Evolutionary conservation across 1,140 invertebrate species (phyloP), one percentile per base, ranked within the genome.

Genomic region (Eubasilissa regina): DNA sequence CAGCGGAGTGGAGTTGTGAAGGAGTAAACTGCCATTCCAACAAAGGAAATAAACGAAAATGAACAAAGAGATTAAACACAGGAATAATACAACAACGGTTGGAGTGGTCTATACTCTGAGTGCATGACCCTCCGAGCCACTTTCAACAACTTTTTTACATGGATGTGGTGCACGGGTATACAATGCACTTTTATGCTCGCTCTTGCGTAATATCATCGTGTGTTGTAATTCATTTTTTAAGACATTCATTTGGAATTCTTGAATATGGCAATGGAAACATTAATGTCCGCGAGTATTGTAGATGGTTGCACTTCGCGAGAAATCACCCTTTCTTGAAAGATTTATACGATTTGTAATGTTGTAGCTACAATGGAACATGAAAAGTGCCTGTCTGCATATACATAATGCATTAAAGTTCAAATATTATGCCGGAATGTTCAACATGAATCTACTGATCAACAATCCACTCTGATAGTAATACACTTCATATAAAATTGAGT

Each of bases 11-110:
- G 19, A 44, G 64, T 12, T 68, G 6, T 47, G 35, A 35, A 35
- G 25, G 6, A 35, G 25, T 47, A 68, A 45, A n/a, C n/a, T 68
- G 35, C 44, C 25, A 10, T 15, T 15, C 64, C n/a, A 68, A 68
- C 64, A 47, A 68, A 68, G 44, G 43, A 12, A 47, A 17, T 4
- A 44, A 35, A 35, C 25, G 6, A 35, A 35, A 35, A 15, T n/a
- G 64, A 68, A 68, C 64, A 68, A 68, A n/a, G 43, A 68, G 64
- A 47, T 44, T 45, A 43, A 45, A 68, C 43, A 68, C 43, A 68
- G 45, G 25, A 68, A 68, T 19, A 10, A 9, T 47, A 68, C 64
- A 68, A 68, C 45, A 43, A 44, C 45, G 15, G 25, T 1, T 25
- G 10, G 43, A 68, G 64, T 68, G 64, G 64, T 45, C 45, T 68